Percentiles rank a stretch among this genome's conserved stretches.
phyloP scores from a whole-genome alignment of 2,888 invertebrate genomes.

The Philhelius pedissequus region DNA sequence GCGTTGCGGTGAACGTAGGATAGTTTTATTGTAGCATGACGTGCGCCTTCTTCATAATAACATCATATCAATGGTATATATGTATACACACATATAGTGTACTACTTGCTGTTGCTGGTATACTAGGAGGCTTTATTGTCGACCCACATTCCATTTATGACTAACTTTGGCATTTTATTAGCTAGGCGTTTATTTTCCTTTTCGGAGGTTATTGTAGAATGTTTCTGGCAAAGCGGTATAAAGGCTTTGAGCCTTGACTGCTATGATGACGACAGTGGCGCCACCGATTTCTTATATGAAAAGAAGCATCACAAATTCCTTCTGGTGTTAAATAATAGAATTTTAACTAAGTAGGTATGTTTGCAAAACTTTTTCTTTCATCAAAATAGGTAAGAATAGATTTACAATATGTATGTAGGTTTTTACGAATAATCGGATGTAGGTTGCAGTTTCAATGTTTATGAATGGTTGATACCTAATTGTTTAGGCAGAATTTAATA shows the following conservation, averaged over 20 bases:
- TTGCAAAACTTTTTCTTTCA: background rate
- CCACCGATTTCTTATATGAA: background rate
- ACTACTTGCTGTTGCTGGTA: background rate
- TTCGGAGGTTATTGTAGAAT: slow-evolving; percentile 36
- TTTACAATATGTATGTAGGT: background rate
- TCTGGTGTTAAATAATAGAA: too few species aligned
- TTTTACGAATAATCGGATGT: background rate
- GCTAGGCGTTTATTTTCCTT: slow-evolving; percentile 35
- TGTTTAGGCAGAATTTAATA: background rate
- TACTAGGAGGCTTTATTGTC: slow-evolving; percentile 46
- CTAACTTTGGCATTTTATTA: slow-evolving; percentile 55
- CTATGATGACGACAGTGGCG: background rate
- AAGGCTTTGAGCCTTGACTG: background rate
- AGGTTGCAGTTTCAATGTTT: background rate
- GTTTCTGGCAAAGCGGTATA: slow-evolving; percentile 14
- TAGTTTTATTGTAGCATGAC: slow-evolving; percentile 20
- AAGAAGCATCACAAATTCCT: background rate
- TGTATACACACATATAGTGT: background rate
- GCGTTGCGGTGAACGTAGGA: slow-evolving; percentile 43
- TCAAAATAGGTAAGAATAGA: background rate
- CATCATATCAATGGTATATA: background rate
- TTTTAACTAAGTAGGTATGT: background rate
- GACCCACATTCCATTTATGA: slow-evolving; percentile 67
- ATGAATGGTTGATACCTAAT: background rate
- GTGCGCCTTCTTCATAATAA: background rate